Base-by-base conservation (phyloP, 2,797 vertebrate genomes). In the Remorina albescens region DNA sequence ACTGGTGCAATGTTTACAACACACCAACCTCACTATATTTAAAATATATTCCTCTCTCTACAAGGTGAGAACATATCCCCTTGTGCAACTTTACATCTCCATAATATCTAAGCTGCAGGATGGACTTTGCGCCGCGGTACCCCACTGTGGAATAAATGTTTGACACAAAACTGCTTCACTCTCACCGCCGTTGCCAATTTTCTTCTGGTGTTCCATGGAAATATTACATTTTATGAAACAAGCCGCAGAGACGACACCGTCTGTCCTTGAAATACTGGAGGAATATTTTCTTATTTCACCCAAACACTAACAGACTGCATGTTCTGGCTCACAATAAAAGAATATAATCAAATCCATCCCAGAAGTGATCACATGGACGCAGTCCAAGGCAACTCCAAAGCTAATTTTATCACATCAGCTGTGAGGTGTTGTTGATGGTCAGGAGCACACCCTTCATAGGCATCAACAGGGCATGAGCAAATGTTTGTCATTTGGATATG, bases 91-190 rank as follows among this genome's bases (percentile, higher is more conserved):
- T 77, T 72, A 77, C 79, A 85, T 86, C 16, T 56, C 56, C 44
- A 59, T 77, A 56, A 88, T 77, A 81, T 87, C 81, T 83, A 78
- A 80, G 74, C 30, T 74, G 39, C 62, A 77, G 65, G 58, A 25
- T 47, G 77, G 84, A 91, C 87, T 87, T 87, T 87, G 82, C 63
- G 47, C 74, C 50, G 8, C 37, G 51, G 65, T 36, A 51, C 68
- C 55, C 62, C 49, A 34, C 41, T 71, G 76, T 62, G 59, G 64
- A 82, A 89, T 81, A 78, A 86, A 88, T 84, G 56, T 81, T 78
- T 86, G 67, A 85, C 83, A 81, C 41, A 71, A 79, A 82, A 76
- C 36, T 53, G 30, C 34, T 56, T 56, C 58, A 70, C 82, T 85
- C 70, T 77, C 74, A 72, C 81, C 55, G 51, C 50, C 42, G 28